Evolutionary conservation across 2,888 invertebrate species (phyloP).

Genomic region (Onchidella celtica): DNA sequence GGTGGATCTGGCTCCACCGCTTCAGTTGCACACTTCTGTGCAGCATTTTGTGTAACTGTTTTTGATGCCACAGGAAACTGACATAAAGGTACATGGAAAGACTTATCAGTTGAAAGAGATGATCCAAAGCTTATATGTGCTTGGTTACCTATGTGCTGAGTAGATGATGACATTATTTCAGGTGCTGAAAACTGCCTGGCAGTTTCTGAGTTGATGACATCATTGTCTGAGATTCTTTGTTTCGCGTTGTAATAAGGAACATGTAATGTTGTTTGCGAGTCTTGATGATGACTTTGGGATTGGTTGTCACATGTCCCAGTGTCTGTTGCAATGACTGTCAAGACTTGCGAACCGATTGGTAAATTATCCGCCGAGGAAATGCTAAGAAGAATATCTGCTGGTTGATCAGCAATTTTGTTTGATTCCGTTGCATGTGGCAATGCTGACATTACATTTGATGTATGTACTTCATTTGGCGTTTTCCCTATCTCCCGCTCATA

Average conservation of each 20-base stretch:
- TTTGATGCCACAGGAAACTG: background rate
- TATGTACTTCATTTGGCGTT: background rate
- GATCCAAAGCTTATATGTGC: background rate
- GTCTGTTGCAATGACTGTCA: slow-evolving; percentile 3
- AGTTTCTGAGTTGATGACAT: background rate
- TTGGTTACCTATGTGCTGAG: too few relatives aligned
- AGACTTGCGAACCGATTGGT: background rate
- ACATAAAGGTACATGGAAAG: background rate
- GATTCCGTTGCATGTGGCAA: background rate
- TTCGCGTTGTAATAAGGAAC: background rate
- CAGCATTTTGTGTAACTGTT: background rate
- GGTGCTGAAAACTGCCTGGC: background rate
- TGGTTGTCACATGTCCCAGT: background rate
- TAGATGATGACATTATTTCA: background rate
- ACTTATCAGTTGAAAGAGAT: background rate
- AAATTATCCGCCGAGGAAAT: background rate
- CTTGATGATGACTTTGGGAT: too few relatives aligned
- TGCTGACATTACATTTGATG: background rate
- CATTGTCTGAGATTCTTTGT: background rate
- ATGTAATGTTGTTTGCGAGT: background rate
- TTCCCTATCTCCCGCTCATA: too few relatives aligned
- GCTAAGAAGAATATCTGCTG: background rate
- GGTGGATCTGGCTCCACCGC: background rate
- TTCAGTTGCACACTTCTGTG: background rate
- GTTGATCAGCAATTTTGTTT: background rate